phyloP scores from a whole-genome alignment of 92 coral and sea anemone species.

The Muricea muricata region DNA sequence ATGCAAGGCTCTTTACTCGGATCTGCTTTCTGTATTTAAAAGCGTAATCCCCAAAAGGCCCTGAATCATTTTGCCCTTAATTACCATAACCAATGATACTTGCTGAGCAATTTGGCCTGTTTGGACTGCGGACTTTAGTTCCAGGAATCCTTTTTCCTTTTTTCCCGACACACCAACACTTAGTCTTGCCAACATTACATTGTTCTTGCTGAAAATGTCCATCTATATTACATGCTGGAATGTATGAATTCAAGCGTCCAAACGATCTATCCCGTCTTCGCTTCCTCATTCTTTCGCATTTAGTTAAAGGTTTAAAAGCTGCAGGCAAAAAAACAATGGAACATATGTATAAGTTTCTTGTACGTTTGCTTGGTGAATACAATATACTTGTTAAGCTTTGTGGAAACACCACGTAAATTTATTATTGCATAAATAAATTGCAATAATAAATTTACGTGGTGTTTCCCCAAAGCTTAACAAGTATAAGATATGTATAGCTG shows the following conservation, averaged over 20 bases:
- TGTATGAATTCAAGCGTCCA: not conserved
- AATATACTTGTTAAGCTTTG: too few relatives aligned
- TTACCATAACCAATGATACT: slow-evolving; percentile 20
- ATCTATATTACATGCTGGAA: slow-evolving; percentile 80
- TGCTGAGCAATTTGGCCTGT: slow-evolving; percentile 70
- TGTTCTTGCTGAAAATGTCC: slow-evolving; percentile 80
- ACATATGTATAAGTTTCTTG: too few relatives aligned
- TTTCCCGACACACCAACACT: slow-evolving; percentile 90
- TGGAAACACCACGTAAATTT: too few relatives aligned
- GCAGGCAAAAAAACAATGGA: not conserved
- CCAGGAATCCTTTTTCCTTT: slow-evolving; percentile 74
- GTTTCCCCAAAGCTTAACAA: too few relatives aligned
- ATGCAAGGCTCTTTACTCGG: too few relatives aligned
- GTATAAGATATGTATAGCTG: too few relatives aligned
- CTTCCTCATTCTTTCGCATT: slow-evolving; percentile 68
- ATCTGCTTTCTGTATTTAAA: too few relatives aligned
- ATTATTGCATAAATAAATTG: too few relatives aligned
- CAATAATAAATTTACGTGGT: too few relatives aligned
- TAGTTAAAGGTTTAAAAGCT: slow-evolving; percentile 18
- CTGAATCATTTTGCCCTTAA: too few relatives aligned
- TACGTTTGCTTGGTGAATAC: too few relatives aligned
- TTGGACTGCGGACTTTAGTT: slow-evolving; percentile 62
- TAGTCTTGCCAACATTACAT: slow-evolving; percentile 55
- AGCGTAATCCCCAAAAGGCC: too few relatives aligned
- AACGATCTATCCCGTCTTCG: slow-evolving; percentile 60